These are phyloP conservation scores for Notothenia rossii DNA, from an alignment of 2,113 vertebrate genomes.

Conservation along the genomic window DNA sequence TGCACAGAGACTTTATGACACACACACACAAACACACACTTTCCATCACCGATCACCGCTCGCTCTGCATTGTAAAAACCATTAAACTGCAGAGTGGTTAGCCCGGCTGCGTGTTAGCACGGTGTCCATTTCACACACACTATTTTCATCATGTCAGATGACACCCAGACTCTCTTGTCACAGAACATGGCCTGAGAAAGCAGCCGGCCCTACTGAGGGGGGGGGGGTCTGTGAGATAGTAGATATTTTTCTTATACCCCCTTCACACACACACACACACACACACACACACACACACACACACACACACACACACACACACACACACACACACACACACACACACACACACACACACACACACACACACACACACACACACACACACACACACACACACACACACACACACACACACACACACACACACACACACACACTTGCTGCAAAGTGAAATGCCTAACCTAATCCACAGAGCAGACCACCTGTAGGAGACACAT, in stretches of 20 bases:
- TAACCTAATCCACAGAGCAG: neutral
- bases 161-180: conserved; percentile 68
- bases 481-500: conserved; percentile 12
- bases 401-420: neutral
- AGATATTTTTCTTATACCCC: conserved; percentile 12
- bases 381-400: neutral
- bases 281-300: neutral
- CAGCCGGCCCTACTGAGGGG: neutral
- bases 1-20: conserved; percentile 29
- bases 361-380: conserved; percentile 17
- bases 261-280: conserved; percentile 9
- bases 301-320: too few species aligned
- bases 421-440: neutral
- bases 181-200: conserved; percentile 64
- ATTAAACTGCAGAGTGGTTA: conserved; percentile 73
- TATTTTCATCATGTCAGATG: conserved; percentile 82
- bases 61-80: conserved; percentile 66
- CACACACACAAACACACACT: conserved; percentile 20
- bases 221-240: neutral
- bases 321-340: neutral
- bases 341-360: too few species aligned
- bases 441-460: neutral
- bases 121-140: conserved; percentile 78
- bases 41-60: conserved; percentile 9
- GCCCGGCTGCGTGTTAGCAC: conserved; percentile 68